phyloP scores from a whole-genome alignment of 2,888 invertebrate genomes.

The Luperina nickerlii region DNA sequence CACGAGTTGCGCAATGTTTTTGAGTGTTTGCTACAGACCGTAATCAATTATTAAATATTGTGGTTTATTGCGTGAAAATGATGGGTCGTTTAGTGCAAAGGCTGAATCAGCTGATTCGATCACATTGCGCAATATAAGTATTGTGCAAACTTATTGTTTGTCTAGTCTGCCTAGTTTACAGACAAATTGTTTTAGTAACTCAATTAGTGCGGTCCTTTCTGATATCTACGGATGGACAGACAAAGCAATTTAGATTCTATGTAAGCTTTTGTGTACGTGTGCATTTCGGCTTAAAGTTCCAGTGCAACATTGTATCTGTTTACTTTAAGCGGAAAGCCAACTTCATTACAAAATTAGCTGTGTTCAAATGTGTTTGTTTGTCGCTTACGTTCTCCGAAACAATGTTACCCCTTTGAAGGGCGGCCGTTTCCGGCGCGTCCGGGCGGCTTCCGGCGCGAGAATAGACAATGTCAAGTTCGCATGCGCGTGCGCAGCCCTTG shows the following conservation, averaged over 20 bases:
- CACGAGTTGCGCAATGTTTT: too few relatives aligned
- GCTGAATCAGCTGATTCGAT: background rate
- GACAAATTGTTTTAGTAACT: background rate
- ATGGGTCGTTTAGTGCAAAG: background rate
- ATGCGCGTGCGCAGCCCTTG: slow-evolving; percentile 68
- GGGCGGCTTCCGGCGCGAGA: slow-evolving; percentile 77
- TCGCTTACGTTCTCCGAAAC: slow-evolving; percentile 81
- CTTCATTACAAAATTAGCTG: slow-evolving; percentile 71
- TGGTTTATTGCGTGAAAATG: too few relatives aligned
- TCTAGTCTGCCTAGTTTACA: background rate
- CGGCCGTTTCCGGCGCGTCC: slow-evolving; percentile 77
- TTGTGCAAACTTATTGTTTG: background rate
- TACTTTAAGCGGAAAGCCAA: slow-evolving; percentile 69
- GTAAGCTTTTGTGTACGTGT: slow-evolving; percentile 7
- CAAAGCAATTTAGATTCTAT: slow-evolving; percentile 1
- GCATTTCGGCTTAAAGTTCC: slow-evolving; percentile 24
- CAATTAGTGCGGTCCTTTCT: background rate
- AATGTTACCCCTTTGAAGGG: slow-evolving; percentile 82
- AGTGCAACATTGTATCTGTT: slow-evolving; percentile 64
- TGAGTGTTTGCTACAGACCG: too few relatives aligned
- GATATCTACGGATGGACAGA: background rate
- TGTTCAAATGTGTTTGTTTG: slow-evolving; percentile 69
- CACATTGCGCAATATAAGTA: background rate
- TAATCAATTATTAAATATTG: too few relatives aligned
- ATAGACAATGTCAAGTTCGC: slow-evolving; percentile 88